These are phyloP conservation scores for Frankliniella fusca DNA, from an alignment of 2,888 invertebrate genomes.

Conservation along the genomic window DNA sequence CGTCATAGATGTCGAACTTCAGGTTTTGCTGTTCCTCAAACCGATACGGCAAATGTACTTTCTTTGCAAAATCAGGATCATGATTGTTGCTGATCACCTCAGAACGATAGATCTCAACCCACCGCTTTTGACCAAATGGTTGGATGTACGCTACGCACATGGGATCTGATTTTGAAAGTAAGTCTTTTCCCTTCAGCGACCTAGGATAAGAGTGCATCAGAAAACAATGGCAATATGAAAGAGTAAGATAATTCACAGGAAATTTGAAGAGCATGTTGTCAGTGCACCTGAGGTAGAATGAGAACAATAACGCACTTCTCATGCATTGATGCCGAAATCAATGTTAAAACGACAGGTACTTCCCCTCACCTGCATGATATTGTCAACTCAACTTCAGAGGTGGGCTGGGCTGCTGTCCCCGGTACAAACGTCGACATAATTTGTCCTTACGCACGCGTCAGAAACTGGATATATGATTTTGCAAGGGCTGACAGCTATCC, in stretches of 20 bases:
- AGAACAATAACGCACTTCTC: too few species aligned
- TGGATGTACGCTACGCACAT: conserved; percentile 49
- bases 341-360: too few species aligned
- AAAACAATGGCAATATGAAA: not conserved
- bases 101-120: conserved; percentile 48
- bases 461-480: not conserved
- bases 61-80: conserved; percentile 53
- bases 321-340: not conserved
- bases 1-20: conserved; percentile 50
- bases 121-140: conserved; percentile 45
- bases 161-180: conserved; percentile 55
- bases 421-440: conserved; percentile 37
- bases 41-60: conserved; percentile 52
- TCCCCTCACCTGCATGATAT: conserved; percentile 41
- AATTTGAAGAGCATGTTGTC: too few species aligned
- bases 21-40: conserved; percentile 57
- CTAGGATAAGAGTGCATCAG: conserved; percentile 41
- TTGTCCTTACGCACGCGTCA: not conserved
- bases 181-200: conserved; percentile 49
- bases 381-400: conserved; percentile 42
- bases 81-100: conserved; percentile 50
- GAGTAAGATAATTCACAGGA: not conserved
- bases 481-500: not conserved
- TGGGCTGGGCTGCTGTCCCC: conserved; percentile 39
- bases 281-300: too few species aligned